Evolutionary conservation across 1,140 invertebrate genomes (phyloP).

Genomic region (Kradibia gibbosae): DNA sequence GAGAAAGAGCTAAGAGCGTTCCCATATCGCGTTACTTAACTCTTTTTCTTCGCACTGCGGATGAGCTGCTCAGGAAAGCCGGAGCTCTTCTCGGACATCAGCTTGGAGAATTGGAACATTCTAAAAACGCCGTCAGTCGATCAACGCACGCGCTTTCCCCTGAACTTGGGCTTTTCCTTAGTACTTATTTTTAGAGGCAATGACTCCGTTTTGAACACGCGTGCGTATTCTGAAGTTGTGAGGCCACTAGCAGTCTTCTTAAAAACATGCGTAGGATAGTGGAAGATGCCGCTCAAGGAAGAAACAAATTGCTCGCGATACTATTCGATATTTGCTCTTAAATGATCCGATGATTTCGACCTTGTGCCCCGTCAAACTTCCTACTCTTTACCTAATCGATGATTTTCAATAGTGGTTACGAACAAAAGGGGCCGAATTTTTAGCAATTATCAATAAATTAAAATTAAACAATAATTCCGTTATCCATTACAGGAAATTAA

Average conservation of each 20-base stretch:
- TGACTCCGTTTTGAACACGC: background rate
- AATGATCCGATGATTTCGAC: too few relatives aligned
- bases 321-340: background rate
- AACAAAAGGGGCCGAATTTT: too few relatives aligned
- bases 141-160: conserved; percentile 58
- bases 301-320: background rate
- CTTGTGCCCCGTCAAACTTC: too few relatives aligned
- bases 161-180: conserved; percentile 63
- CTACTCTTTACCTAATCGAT: too few relatives aligned
- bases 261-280: background rate
- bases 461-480: too few relatives aligned
- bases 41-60: conserved; percentile 48
- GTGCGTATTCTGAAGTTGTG: background rate
- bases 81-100: conserved; percentile 21
- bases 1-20: conserved; percentile 55
- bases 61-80: conserved; percentile 44
- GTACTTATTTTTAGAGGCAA: conserved; percentile 1
- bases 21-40: conserved; percentile 55
- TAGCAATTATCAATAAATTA: too few relatives aligned
- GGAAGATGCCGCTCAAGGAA: background rate
- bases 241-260: background rate
- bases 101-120: conserved; percentile 60
- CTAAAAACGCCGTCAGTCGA: conserved; percentile 62
- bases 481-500: too few relatives aligned
- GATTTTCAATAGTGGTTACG: too few relatives aligned